Evolutionary conservation across 1,140 invertebrate species (phyloP).

Genomic region (Bombus huntii): DNA sequence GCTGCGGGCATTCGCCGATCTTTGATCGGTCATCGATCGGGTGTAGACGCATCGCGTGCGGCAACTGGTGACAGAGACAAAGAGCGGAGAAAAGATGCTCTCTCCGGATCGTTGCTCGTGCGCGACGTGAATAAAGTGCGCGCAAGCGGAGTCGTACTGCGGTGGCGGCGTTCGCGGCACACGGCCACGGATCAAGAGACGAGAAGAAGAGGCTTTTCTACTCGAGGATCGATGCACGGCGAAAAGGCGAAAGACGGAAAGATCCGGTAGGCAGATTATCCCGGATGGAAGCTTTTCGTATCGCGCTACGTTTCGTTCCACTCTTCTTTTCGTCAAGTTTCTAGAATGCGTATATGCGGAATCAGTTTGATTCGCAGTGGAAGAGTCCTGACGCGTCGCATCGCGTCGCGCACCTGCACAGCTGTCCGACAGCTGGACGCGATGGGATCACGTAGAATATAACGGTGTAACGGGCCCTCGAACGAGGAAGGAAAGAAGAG

Average conservation of each 20-base stretch:
- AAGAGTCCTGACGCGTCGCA: constrained; percentile 5
- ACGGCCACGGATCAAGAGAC: background rate
- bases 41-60: constrained; percentile 24
- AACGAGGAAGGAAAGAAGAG: constrained; percentile 24
- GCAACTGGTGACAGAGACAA: constrained; percentile 28
- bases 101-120: constrained; percentile 1
- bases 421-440: constrained; percentile 66
- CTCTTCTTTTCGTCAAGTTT: background rate
- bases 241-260: background rate
- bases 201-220: background rate
- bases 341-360: background rate
- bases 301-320: background rate
- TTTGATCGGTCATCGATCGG: constrained; percentile 52
- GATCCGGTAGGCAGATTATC: background rate
- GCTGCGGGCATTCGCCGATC: constrained; percentile 4
- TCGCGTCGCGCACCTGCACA: constrained; percentile 50
- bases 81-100: background rate
- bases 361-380: background rate
- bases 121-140: constrained; percentile 25
- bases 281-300: background rate
- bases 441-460: constrained; percentile 68
- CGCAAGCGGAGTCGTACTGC: background rate
- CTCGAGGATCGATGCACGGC: background rate
- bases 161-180: background rate
- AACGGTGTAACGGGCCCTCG: constrained; percentile 65